Evolutionary conservation across 2,888 invertebrate genomes (phyloP).

Genomic region (Tinea trinotella): DNA sequence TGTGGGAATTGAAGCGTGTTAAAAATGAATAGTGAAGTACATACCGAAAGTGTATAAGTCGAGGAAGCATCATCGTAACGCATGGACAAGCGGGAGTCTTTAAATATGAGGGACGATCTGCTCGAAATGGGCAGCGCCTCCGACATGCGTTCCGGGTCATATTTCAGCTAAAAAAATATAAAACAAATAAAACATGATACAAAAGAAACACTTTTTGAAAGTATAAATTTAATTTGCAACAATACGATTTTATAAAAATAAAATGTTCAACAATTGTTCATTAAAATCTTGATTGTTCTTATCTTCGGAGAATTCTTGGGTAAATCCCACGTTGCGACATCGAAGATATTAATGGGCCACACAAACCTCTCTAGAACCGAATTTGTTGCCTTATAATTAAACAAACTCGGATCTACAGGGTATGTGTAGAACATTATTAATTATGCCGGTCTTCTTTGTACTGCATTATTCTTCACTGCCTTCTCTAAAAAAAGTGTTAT

Average conservation of each 20-base stretch:
- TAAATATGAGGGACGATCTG: slow-evolving; percentile 86
- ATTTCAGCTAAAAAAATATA: slow-evolving; percentile 40
- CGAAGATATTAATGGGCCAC: slow-evolving; percentile 81
- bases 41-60: slow-evolving; percentile 83
- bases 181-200: too few species aligned
- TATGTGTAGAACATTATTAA: slow-evolving; percentile 94
- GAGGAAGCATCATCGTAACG: slow-evolving; percentile 85
- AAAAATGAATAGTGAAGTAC: slow-evolving; percentile 21
- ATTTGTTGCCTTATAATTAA: slow-evolving; percentile 96
- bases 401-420: slow-evolving; percentile 99
- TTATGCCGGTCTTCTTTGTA: neutral
- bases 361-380: slow-evolving; percentile 99
- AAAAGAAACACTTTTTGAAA: too few species aligned
- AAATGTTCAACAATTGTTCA: too few species aligned
- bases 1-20: too few species aligned
- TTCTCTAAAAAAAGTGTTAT: too few species aligned
- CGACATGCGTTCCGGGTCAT: slow-evolving; percentile 32
- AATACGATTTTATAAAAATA: too few species aligned
- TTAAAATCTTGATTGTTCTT: too few species aligned
- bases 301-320: neutral
- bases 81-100: slow-evolving; percentile 87
- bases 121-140: slow-evolving; percentile 87
- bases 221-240: too few species aligned
- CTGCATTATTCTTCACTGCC: neutral
- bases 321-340: neutral